These are phyloP conservation scores for Hirtodrosophila trivittata DNA, from an alignment of 2,888 invertebrate species.

Conservation along the genomic window DNA sequence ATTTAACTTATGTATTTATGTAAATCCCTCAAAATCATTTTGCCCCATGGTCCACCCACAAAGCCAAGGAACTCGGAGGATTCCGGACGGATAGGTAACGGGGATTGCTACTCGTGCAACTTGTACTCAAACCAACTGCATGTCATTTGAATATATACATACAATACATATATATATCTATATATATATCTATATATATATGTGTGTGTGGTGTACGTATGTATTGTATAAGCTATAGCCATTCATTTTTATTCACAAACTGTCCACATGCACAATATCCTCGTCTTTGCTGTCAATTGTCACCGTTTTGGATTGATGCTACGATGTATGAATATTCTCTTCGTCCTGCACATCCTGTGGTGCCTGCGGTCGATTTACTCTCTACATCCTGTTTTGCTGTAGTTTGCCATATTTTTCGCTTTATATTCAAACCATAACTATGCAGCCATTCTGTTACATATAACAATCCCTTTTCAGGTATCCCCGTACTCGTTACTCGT, in stretches of 20 bases:
- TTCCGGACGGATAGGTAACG: background rate
- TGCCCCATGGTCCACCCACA: slow-evolving; percentile 31
- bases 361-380: slow-evolving; percentile 27
- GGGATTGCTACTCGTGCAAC: background rate
- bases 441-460: slow-evolving; percentile 17
- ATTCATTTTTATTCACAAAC: slow-evolving; percentile 21
- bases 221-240: slow-evolving; percentile 19
- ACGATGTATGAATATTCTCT: slow-evolving; percentile 7
- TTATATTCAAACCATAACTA: slow-evolving; percentile 50
- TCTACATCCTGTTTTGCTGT: slow-evolving; percentile 16
- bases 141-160: slow-evolving; percentile 67
- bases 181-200: slow-evolving; percentile 28
- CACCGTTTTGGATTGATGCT: slow-evolving; percentile 68
- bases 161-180: slow-evolving; percentile 4
- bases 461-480: slow-evolving; percentile 18
- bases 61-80: slow-evolving; percentile 5
- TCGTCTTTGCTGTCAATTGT: slow-evolving; percentile 69
- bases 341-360: background rate
- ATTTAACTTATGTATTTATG: slow-evolving; percentile 82
- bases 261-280: slow-evolving; percentile 35
- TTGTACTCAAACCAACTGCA: slow-evolving; percentile 48
- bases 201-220: slow-evolving; percentile 23
- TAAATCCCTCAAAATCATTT: slow-evolving; percentile 80
- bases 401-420: slow-evolving; percentile 35
- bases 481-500: no score